phyloP scores from a whole-genome alignment of 2,797 vertebrate genomes.

The Brachyalestes nurse region DNA sequence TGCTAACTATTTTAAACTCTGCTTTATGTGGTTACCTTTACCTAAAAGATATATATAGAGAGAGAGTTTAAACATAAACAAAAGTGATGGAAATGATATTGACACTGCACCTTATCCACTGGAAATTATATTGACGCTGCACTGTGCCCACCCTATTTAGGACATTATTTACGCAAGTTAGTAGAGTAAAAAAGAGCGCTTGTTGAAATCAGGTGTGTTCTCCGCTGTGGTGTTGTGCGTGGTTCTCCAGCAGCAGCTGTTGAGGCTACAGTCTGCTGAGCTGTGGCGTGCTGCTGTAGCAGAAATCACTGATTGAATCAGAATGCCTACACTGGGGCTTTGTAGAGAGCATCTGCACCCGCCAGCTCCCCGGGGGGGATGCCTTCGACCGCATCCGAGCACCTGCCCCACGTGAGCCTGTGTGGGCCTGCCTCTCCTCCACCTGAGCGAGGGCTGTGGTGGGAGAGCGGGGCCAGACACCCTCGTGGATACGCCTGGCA shows the following conservation, averaged over 20 bases:
- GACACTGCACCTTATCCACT: too few relatives aligned
- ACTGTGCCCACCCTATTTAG: too few relatives aligned
- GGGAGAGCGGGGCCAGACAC: constrained; percentile 33
- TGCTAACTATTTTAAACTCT: too few relatives aligned
- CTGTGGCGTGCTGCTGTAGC: constrained; percentile 76
- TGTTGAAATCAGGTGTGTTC: constrained; percentile 44
- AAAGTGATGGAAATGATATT: too few relatives aligned
- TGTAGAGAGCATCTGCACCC: constrained; percentile 68
- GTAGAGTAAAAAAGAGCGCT: constrained; percentile 63
- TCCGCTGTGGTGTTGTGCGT: not conserved
- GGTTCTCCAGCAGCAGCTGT: constrained; percentile 71
- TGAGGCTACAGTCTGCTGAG: constrained; percentile 70
- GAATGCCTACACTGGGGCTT: constrained; percentile 49
- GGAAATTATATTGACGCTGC: too few relatives aligned
- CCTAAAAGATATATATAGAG: too few relatives aligned
- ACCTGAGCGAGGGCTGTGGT: constrained; percentile 7
- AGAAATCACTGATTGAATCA: constrained; percentile 75
- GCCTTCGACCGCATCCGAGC: constrained; percentile 45
- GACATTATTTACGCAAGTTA: constrained; percentile 33
- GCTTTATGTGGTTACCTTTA: too few relatives aligned
- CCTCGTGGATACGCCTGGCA: constrained; percentile 19
- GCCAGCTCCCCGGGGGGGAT: constrained; percentile 61
- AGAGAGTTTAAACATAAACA: too few relatives aligned
- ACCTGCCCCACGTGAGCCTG: constrained; percentile 45
- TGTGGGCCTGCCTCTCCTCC: constrained; percentile 51